phyloP scores from a whole-genome alignment of 2,113 vertebrate genomes.

The Bufo gargarizans region DNA sequence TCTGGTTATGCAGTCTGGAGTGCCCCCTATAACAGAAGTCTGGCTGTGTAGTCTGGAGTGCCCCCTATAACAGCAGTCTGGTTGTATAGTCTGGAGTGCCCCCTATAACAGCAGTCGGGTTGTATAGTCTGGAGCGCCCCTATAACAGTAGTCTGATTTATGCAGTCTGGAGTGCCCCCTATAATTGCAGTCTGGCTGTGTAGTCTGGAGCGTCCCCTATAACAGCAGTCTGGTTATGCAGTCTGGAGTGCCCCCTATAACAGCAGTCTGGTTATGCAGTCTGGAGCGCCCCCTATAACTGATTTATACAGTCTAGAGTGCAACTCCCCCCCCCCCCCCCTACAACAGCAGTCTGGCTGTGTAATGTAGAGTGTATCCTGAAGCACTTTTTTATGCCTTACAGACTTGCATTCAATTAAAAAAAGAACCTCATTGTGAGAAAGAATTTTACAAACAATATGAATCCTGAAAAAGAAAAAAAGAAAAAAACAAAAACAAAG shows the following conservation, averaged over 20 bases:
- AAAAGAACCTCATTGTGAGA: background rate
- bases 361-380: background rate
- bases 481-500: slow-evolving; percentile 9
- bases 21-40: background rate
- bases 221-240: background rate
- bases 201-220: background rate
- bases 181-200: background rate
- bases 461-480: slow-evolving; percentile 18
- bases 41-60: background rate
- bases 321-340: background rate
- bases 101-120: background rate
- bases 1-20: background rate
- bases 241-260: too few species aligned
- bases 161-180: background rate
- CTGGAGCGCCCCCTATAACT: too few species aligned
- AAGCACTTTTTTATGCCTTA: background rate
- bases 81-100: background rate
- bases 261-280: too few species aligned
- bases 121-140: background rate
- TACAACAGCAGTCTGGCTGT: background rate
- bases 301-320: background rate
- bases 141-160: background rate
- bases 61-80: background rate
- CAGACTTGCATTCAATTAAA: background rate
- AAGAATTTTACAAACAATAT: slow-evolving; percentile 12